These are phyloP conservation scores for Callyntrura sp. DNA, from an alignment of 2,888 invertebrate species.

Conservation along the genomic window DNA sequence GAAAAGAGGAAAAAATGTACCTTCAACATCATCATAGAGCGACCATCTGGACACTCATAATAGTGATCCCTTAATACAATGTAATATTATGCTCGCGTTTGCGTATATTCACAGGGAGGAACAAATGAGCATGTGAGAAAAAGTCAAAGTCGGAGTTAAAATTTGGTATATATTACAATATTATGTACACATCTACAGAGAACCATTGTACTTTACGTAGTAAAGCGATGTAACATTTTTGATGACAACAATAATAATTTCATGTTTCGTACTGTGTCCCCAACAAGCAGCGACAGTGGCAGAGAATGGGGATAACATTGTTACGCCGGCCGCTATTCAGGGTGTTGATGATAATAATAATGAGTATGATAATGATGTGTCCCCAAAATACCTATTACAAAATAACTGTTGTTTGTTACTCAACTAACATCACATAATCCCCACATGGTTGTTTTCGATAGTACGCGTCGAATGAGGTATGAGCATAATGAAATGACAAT, in stretches of 20 bases:
- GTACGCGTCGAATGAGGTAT: constrained; percentile 31
- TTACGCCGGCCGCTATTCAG: background rate
- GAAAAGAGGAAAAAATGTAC: constrained; percentile 54
- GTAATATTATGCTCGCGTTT: constrained; percentile 3
- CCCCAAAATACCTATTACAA: constrained; percentile 66
- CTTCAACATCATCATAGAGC: constrained; percentile 7
- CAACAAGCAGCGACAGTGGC: background rate
- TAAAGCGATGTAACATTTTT: constrained; percentile 67
- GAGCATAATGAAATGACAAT: constrained; percentile 55
- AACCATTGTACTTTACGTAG: background rate
- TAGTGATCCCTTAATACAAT: constrained; percentile 65
- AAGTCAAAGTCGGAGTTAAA: constrained; percentile 22
- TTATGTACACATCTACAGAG: constrained; percentile 63
- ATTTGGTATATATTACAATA: constrained; percentile 29
- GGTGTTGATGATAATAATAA: constrained; percentile 63
- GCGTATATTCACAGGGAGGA: constrained; percentile 26
- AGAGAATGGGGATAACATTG: background rate
- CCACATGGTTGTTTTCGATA: constrained; percentile 52
- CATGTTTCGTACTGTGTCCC: constrained; percentile 58
- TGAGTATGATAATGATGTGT: constrained; percentile 70
- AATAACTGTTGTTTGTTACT: constrained; percentile 73
- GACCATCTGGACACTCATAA: constrained; percentile 77
- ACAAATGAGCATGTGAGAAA: constrained; percentile 28
- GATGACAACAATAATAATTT: constrained; percentile 73
- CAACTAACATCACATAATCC: constrained; percentile 71